A percentile compares a stretch with the other conserved stretches of the same genome.
phyloP scores from a whole-genome alignment of 2,888 invertebrate genomes.

The Theretra japonica region DNA sequence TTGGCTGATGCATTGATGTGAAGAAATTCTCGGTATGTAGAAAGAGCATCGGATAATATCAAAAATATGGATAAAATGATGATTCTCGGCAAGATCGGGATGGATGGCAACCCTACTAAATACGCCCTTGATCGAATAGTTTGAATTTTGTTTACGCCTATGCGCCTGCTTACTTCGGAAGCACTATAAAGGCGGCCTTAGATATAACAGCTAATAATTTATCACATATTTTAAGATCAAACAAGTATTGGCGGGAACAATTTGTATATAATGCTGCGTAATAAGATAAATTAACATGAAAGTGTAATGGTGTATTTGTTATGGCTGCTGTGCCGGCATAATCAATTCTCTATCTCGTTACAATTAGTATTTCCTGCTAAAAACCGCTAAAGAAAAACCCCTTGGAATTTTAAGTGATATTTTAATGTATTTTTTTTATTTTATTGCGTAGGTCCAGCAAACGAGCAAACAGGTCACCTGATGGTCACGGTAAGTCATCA shows the following conservation, averaged over 20 bases:
- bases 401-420: too few species aligned
- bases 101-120: not conserved
- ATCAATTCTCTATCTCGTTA: not conserved
- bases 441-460: too few species aligned
- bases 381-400: too few species aligned
- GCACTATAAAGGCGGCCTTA: not conserved
- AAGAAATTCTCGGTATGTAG: too few species aligned
- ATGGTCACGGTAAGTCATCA: too few species aligned
- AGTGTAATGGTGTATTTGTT: slow-evolving; percentile 17
- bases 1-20: too few species aligned
- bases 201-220: not conserved
- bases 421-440: too few species aligned
- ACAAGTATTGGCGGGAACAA: slow-evolving; percentile 2
- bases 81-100: too few species aligned
- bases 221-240: slow-evolving; percentile 16
- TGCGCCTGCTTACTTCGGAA: not conserved
- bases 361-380: too few species aligned
- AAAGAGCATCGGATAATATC: too few species aligned
- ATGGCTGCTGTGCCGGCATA: not conserved
- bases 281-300: slow-evolving; percentile 18
- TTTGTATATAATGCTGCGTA: slow-evolving; percentile 10
- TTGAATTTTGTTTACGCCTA: not conserved
- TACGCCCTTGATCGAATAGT: slow-evolving; percentile 5
- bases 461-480: too few species aligned
- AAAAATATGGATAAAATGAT: too few species aligned